Conservation (phyloP, 2,797 vertebrate genomes). For the Gymnopithys bicolor region DNA sequence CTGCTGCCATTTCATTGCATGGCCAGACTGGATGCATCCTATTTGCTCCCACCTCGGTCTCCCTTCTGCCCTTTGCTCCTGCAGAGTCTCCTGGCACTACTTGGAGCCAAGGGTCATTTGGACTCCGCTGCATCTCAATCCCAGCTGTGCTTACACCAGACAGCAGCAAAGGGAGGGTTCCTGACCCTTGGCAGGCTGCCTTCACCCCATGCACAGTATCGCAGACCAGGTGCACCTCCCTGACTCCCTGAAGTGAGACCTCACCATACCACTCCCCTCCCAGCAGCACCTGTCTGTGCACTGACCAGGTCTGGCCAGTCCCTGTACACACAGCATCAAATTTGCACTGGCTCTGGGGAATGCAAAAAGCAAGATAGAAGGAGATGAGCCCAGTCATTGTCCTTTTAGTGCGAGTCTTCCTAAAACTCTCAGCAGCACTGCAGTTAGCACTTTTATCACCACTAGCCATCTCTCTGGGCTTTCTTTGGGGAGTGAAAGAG, state of each 20-base stretch:
- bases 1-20: accelerated
- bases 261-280: accelerated
- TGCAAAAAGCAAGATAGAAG: background rate
- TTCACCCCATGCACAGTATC: accelerated
- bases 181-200: background rate
- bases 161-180: background rate
- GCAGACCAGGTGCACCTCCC: background rate
- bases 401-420: background rate
- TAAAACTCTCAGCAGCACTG: background rate
- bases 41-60: too few relatives aligned
- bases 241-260: accelerated
- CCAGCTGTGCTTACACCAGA: too few relatives aligned
- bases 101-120: accelerated
- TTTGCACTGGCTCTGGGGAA: background rate
- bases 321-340: accelerated
- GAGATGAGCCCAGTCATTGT: accelerated
- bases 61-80: background rate
- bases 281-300: accelerated
- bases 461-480: background rate
- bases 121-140: background rate
- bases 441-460: accelerated
- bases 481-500: background rate
- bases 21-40: too few relatives aligned
- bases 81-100: background rate
- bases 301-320: accelerated